Evolutionary conservation across 1,140 invertebrate genomes (phyloP), one percentile per base, ranked within the genome.

Genomic region (Plectrocnemia conspersa): DNA sequence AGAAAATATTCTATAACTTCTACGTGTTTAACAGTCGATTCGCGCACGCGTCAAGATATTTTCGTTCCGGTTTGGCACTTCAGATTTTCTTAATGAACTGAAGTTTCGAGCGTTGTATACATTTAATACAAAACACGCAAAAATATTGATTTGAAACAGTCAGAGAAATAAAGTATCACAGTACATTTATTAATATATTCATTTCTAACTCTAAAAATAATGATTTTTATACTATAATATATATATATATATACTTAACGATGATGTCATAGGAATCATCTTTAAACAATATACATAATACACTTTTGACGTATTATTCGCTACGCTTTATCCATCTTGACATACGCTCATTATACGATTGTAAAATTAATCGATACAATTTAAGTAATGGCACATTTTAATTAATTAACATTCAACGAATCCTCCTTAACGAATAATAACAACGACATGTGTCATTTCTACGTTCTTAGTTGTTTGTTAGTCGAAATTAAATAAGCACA

Each of bases 101-200:
- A 52, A 52, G 35, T 48, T 38, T 58, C 53, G 56, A 58, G 56
- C 56, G 53, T 58, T 52, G 32, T 29, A 22, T 27, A 27, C 15
- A 47, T 27, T 27, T 47, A 19, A 19, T 44, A 44, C 9, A 9
- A 18, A 21, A 23, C 21, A 44, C 18, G 4, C 27, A 4, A 46
- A 24, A 15, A 25, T 7, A 13, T 15, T 16, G 29, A 33, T 19
- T 29, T 47, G 38, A 25, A 59, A 54, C 52, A 59, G 57, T 59
- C 57, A 59, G 47, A 59, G 47, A 55, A 58, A 59, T 44, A 56
- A 56, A 54, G 48, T 60, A 60, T 60, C 58, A 60, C 58, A 60
- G 58, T 60, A 60, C 58, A 60, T 60, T 60, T 60, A 60, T 56
- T 60, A 60, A 56, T 41, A 56, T 46, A 56, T 55, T 32, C 40